Conservation (phyloP, 2,888 invertebrate species). For the Ophonus ardosiacus region DNA sequence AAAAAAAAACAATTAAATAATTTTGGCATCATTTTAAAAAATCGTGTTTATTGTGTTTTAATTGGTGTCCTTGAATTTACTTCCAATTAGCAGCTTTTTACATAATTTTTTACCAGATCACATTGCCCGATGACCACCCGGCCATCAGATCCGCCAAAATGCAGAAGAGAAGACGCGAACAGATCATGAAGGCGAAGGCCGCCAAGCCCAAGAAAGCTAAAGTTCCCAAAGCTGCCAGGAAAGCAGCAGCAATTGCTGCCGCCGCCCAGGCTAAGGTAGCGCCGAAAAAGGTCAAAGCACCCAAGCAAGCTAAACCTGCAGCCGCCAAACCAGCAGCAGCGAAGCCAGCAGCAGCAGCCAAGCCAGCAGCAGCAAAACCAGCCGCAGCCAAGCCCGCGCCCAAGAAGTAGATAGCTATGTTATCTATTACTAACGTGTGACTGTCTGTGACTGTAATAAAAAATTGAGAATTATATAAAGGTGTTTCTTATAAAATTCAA, state of each 20-base stretch:
- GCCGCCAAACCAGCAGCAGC: conserved; percentile 65
- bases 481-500: conserved; percentile 60
- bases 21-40: not conserved
- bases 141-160: conserved; percentile 77
- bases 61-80: not conserved
- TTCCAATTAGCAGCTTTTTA: too few species aligned
- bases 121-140: conserved; percentile 75
- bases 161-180: conserved; percentile 77
- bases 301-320: conserved; percentile 68
- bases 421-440: conserved; percentile 61
- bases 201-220: conserved; percentile 77
- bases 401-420: conserved; percentile 71
- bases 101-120: conserved; percentile 74
- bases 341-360: conserved; percentile 69
- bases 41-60: not conserved
- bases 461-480: conserved; percentile 61
- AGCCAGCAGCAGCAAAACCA: conserved; percentile 68
- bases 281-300: conserved; percentile 74
- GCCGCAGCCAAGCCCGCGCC: conserved; percentile 67
- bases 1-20: too few species aligned
- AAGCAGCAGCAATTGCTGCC: conserved; percentile 69
- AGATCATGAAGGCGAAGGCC: conserved; percentile 77
- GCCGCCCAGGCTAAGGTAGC: conserved; percentile 64
- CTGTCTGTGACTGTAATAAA: conserved; percentile 63
- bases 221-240: conserved; percentile 71